Evolutionary conservation across 2,797 vertebrate genomes (phyloP).

Genomic region (Nothura maculosa): DNA sequence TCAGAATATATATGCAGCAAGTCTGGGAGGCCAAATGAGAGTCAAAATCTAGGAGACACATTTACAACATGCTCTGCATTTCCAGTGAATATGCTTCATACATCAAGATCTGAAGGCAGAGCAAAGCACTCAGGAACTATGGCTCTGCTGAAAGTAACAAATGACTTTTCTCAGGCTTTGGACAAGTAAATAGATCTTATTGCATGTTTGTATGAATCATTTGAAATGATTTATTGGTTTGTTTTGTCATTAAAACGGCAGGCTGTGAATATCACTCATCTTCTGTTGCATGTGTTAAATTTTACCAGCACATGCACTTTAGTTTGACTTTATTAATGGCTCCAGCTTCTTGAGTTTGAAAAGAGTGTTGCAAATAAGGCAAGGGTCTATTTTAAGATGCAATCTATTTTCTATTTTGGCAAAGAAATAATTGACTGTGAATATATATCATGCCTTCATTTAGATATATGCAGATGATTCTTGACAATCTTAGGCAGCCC

Average conservation of each 20-base stretch:
- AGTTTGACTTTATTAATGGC: slow-evolving; percentile 1
- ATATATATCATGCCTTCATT: slow-evolving; percentile 22
- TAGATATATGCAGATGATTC: slow-evolving; percentile 5
- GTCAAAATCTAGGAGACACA: slow-evolving; percentile 3
- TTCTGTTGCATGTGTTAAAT: slow-evolving; percentile 11
- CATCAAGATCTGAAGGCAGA: slow-evolving; percentile 40
- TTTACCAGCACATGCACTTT: slow-evolving; percentile 34
- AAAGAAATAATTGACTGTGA: slow-evolving; percentile 31
- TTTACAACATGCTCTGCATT: background rate
- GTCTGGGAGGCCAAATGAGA: background rate
- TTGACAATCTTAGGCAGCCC: background rate
- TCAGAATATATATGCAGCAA: background rate
- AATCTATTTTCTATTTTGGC: slow-evolving; percentile 41
- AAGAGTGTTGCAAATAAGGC: background rate
- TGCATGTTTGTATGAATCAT: slow-evolving; percentile 26
- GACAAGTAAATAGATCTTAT: slow-evolving; percentile 34
- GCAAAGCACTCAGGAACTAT: background rate
- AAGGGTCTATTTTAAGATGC: slow-evolving; percentile 41
- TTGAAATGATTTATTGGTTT: slow-evolving; percentile 52
- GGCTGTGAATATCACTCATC: background rate
- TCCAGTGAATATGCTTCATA: slow-evolving; percentile 4
- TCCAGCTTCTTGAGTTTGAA: slow-evolving; percentile 33
- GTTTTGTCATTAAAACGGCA: slow-evolving; percentile 51
- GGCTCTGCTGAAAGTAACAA: slow-evolving; percentile 7
- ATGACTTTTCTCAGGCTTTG: slow-evolving; percentile 32